Evolutionary conservation across 1,140 invertebrate genomes (phyloP), one percentile per base, ranked within the genome.

Genomic region (Belonocnema kinseyi): DNA sequence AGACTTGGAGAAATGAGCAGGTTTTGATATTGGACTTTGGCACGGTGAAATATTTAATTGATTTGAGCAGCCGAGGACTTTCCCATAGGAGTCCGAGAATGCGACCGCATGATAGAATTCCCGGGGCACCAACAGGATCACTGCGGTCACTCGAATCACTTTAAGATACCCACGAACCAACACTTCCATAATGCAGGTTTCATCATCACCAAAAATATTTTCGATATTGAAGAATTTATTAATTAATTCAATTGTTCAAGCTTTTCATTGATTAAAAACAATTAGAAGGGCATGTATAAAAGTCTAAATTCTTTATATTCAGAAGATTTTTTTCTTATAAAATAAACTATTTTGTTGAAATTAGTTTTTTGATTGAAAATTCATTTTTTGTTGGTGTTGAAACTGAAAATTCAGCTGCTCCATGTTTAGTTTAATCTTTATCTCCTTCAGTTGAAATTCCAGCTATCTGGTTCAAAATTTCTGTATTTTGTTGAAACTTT

Each of bases 11-110:
- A 10, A 52, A 19, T 33, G 50, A 40, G 26, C 50, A 8, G 40
- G 54, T 8, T 10, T 6, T 54, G 40, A 33, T 26, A 72, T 75
- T n/a, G 17, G 19, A 52, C 56, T 50, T 56, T 50, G 46, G 74
- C 74, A 46, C 26, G 1, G 71, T 58, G 74, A 83, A 79, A 85
- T 85, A 85, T 85, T 85, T 85, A 85, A 85, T 85, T 85, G 84
- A 85, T 85, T 83, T 77, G 83, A 81, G 84, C 76, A 79, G 40
- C 72, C 72, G 66, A 53, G 77, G 77, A 77, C 83, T 85, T 85
- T 80, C 79, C 79, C 83, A 77, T 70, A 80, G 76, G 82, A 76
- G 79, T 79, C 77, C 74, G 74, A 77, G 83, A 85, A 85, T 85
- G 83, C 74, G 79, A 83, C 79, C 83, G 21, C 77, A 75, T 53